Base-by-base conservation (phyloP, 35 echinoderm and acorn worm genomes). In the Ophiothrix spiculata region DNA sequence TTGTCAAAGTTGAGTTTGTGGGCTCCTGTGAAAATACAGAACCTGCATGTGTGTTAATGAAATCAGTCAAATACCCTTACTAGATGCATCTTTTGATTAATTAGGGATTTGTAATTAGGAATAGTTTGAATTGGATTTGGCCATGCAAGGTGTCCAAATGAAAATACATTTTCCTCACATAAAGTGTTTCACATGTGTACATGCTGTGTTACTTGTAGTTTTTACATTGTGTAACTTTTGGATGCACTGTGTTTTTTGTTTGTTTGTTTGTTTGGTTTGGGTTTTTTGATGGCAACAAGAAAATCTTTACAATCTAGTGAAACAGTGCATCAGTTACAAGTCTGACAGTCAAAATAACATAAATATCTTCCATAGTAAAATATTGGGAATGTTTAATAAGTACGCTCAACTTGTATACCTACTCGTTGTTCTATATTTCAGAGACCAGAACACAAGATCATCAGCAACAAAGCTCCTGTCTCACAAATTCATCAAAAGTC, bases 381-480 rank as follows among this genome's bases (percentile, higher is more conserved):
- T 77, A 17, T n/a, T 84, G 75, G 32, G n/a, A 16, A 3, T 16
- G 31, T 75, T 84, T 77, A 10, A 19, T 31, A 23, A 23, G 21
- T 64, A 23, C 56, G 1, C 1, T 64, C 21, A 23, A 32, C 6
- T 82, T 42, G 4, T 42, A 23, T 4, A 42, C 25, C 25, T 10
- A 32, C 32, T 37, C 19, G 4, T 35, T 28, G 15, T 35, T 35
- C 1, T 79, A 8, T 10, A 79, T 79, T 46, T 17, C 74, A 99
- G 96, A 80, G 79, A 99, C 78, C 96, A 90, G 39, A 77, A 91
- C 40, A 82, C 91, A 56, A 84, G 96, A 77, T 81, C 96, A 0
- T 90, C 96, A 31, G 93, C 92, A 0, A 83, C 79, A 10, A 80
- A 90, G 25, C 87, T 99, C 12, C 73, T 99, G 81, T 80, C 77